Conservation (phyloP, 2,113 vertebrate genomes). For the Podarcis cretensis region DNA sequence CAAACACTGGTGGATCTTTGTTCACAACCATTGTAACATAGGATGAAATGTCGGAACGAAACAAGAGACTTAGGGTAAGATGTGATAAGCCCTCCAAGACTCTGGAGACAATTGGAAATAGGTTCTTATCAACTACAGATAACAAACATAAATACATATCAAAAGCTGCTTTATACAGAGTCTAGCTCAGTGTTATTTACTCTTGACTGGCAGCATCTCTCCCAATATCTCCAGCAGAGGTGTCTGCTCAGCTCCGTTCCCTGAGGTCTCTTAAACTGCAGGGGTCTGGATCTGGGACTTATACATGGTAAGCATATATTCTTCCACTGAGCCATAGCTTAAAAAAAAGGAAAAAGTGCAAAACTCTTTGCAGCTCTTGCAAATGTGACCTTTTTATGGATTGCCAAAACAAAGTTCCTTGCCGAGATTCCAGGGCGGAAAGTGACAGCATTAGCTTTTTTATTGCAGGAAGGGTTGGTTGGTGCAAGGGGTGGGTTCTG, state of each 20-base stretch:
- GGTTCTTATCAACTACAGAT: neutral
- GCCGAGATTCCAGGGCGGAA: neutral
- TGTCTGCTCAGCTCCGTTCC: neutral
- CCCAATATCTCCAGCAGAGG: neutral
- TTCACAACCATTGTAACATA: neutral
- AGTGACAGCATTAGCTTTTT: neutral
- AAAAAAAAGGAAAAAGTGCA: neutral
- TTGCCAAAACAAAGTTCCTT: neutral
- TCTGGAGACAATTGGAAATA: neutral
- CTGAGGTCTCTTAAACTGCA: neutral
- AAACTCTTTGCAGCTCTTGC: neutral
- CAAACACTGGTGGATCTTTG: too few relatives aligned
- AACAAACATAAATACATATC: neutral
- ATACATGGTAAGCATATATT: neutral
- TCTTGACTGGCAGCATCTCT: neutral
- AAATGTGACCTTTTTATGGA: constrained; percentile 2
- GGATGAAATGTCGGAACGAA: neutral
- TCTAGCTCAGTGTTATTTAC: neutral
- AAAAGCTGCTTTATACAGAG: neutral
- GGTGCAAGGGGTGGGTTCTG: neutral
- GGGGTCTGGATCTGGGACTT: neutral
- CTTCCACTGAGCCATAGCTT: neutral
- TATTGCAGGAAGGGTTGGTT: constrained; percentile 24
- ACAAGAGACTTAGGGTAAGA: too few relatives aligned
- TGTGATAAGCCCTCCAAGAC: neutral